Percentiles rank a stretch among this genome's conserved stretches.
Evolutionary conservation across 2,113 vertebrate genomes (phyloP).

Genomic region (Pelmatolapia mariae): DNA sequence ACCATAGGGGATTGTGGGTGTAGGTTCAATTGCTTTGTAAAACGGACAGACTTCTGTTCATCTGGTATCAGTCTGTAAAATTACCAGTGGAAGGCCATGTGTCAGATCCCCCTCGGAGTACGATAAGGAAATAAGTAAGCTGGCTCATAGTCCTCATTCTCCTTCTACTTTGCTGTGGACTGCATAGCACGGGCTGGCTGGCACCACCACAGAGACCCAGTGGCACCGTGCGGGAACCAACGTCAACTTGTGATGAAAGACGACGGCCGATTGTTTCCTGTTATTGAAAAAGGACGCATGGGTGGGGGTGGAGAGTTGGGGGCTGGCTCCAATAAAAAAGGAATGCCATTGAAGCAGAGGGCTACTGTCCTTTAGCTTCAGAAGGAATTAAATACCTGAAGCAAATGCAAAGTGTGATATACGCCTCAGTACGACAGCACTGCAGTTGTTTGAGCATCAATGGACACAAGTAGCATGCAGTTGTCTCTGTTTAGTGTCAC

Average conservation of each 20-base stretch:
- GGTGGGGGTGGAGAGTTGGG: slow-evolving; percentile 2
- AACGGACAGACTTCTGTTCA: background rate
- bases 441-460: background rate
- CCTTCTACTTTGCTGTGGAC: background rate
- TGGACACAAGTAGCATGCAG: background rate
- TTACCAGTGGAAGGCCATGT: slow-evolving; percentile 24
- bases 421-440: background rate
- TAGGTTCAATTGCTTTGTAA: background rate
- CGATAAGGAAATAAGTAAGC: slow-evolving; percentile 60
- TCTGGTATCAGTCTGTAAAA: slow-evolving; percentile 10
- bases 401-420: slow-evolving; percentile 16
- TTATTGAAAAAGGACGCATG: slow-evolving; percentile 67
- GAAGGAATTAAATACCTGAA: background rate
- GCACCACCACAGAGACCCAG: slow-evolving; percentile 61
- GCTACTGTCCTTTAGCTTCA: slow-evolving; percentile 20
- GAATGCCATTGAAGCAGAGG: slow-evolving; percentile 31
- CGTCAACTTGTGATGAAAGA: slow-evolving; percentile 63
- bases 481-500: background rate
- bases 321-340: slow-evolving; percentile 23
- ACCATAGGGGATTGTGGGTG: background rate
- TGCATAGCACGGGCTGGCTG: slow-evolving; percentile 23
- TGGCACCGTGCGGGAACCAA: slow-evolving; percentile 62
- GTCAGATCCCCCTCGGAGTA: slow-evolving; percentile 52
- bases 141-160: slow-evolving; percentile 23
- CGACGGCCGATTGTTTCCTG: slow-evolving; percentile 72